These are phyloP conservation scores for Lymantria monacha DNA, from an alignment of 2,888 invertebrate species.

Conservation along the genomic window DNA sequence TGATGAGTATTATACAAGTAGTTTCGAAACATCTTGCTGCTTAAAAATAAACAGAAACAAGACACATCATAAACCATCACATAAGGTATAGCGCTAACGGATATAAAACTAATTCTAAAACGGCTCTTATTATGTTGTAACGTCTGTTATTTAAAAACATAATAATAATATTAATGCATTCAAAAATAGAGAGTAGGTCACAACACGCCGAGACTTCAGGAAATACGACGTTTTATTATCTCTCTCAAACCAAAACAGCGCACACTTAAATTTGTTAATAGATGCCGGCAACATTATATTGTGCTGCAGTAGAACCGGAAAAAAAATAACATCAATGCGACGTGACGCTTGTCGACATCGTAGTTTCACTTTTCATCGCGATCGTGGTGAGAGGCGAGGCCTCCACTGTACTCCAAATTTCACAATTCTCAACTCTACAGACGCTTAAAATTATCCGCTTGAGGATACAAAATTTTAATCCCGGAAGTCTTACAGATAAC, in stretches of 20 bases:
- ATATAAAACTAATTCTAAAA: not conserved
- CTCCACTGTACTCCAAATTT: constrained; percentile 74
- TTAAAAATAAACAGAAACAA: not conserved
- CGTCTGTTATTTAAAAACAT: not conserved
- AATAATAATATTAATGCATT: not conserved
- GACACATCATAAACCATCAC: not conserved
- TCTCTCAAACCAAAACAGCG: constrained; percentile 13
- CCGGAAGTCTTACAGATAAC: constrained; percentile 11
- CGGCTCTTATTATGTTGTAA: not conserved
- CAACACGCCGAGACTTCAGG: constrained; percentile 6
- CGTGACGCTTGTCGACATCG: constrained; percentile 68
- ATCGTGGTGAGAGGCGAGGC: constrained; percentile 76
- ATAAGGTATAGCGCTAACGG: not conserved
- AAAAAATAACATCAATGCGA: constrained; percentile 65
- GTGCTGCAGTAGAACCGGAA: constrained; percentile 67
- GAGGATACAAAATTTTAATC: constrained; percentile 36
- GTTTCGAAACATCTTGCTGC: not conserved
- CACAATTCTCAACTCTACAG: constrained; percentile 68
- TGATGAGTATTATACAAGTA: no score
- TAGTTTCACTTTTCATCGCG: constrained; percentile 80
- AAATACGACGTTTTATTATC: constrained; percentile 16
- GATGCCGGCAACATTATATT: constrained; percentile 33
- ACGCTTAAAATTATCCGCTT: constrained; percentile 51
- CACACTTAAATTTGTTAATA: constrained; percentile 32
- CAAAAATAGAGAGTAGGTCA: constrained; percentile 2